Evolutionary conservation across 2,797 vertebrate species (phyloP).

Genomic region (Centroberyx gerrardi): DNA sequence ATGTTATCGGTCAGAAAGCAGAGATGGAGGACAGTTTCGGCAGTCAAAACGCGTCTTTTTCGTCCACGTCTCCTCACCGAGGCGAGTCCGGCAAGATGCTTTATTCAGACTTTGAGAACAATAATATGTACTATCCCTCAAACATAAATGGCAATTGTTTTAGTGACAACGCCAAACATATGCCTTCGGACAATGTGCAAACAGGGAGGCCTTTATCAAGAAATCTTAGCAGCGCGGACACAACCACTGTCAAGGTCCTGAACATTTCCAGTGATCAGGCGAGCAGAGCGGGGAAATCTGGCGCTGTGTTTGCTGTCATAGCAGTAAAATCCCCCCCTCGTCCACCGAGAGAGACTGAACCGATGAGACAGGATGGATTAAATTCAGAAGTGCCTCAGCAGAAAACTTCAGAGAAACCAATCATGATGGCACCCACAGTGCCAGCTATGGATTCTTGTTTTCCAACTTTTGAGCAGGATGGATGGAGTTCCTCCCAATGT

Average conservation of each 20-base stretch:
- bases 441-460: background rate
- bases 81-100: slow-evolving; percentile 30
- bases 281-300: slow-evolving; percentile 58
- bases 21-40: slow-evolving; percentile 52
- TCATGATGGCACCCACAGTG: slow-evolving; percentile 61
- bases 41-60: slow-evolving; percentile 35
- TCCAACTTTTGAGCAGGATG: slow-evolving; percentile 43
- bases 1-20: slow-evolving; percentile 22
- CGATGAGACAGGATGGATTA: slow-evolving; percentile 4
- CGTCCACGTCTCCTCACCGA: slow-evolving; percentile 27
- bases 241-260: slow-evolving; percentile 71
- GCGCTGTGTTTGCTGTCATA: slow-evolving; percentile 81
- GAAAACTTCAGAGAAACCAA: slow-evolving; percentile 63
- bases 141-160: slow-evolving; percentile 21
- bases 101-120: slow-evolving; percentile 73
- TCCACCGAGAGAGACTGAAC: slow-evolving; percentile 23
- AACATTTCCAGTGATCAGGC: slow-evolving; percentile 68
- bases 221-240: slow-evolving; percentile 24
- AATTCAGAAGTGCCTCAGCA: slow-evolving; percentile 2
- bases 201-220: slow-evolving; percentile 1
- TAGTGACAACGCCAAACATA: slow-evolving; percentile 3
- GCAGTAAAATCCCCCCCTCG: slow-evolving; percentile 74
- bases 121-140: slow-evolving; percentile 50
- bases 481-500: slow-evolving; percentile 53
- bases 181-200: background rate